Conservation (phyloP, 2,113 vertebrate genomes). For the Brachyistius frenatus region DNA sequence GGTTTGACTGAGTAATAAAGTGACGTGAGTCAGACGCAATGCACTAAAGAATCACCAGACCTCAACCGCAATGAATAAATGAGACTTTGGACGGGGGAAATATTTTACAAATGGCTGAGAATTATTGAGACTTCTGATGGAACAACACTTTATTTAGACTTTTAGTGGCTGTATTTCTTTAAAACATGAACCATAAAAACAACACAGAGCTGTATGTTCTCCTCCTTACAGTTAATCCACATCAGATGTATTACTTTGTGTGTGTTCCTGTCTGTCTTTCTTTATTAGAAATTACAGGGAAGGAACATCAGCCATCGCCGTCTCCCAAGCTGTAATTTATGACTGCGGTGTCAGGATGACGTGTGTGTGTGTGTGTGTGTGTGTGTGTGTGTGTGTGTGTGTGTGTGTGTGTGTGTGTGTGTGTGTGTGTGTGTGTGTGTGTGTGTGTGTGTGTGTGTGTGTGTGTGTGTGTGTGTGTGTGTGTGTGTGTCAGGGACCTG, state of each 20-base stretch:
- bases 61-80: no score
- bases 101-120: not conserved
- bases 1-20: no score
- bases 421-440: not conserved
- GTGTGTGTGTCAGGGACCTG: not conserved
- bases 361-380: not conserved
- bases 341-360: not conserved
- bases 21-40: not conserved
- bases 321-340: constrained; percentile 8
- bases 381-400: not conserved
- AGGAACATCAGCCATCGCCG: not conserved
- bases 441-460: not conserved
- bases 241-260: constrained; percentile 9
- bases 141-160: no score
- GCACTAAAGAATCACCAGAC: no score
- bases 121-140: not conserved
- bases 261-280: constrained; percentile 9
- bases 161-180: not conserved
- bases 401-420: not conserved
- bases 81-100: no score
- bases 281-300: not conserved
- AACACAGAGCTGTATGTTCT: not conserved
- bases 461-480: not conserved
- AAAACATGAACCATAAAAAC: not conserved
- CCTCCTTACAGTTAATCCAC: not conserved